Base-by-base conservation (phyloP, 92 coral and sea anemone genomes). In the Plumapathes pennacea region DNA sequence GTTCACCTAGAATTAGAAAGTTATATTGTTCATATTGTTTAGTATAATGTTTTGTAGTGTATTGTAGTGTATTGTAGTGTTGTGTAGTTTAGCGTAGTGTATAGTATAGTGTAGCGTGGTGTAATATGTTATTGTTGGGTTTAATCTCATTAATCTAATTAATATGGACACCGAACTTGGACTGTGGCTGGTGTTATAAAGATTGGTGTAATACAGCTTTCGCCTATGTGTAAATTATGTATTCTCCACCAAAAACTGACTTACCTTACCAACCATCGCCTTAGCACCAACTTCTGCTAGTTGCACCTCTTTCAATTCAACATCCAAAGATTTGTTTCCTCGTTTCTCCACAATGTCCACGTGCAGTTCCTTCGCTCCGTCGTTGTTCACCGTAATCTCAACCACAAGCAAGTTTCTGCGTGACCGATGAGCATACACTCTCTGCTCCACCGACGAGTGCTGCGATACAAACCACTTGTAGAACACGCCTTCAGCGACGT, bases 401-500 rank as follows among this genome's bases (percentile, higher is more conserved):
- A 85, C 94, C 12, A 85, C 46, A 14, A 85, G 49, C 15, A 85
- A 53, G 57, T 85, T 78, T 50, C 50, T 85, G 17, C 72, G 83
- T 0, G 83, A 69, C 43, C 88, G 82, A 46, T 85, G 94, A 50
- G 94, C 94, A 52, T 85, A 85, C 9, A 85, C 59, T 24, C 94
- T 71, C 58, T 85, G 76, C 32, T 85, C 94, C 17, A 85, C 62
- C 6, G 15, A 9, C 20, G 81, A 47, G 11, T 70, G 32, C 2
- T 69, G 43, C 15, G 88, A 76, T n/a, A 4, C 52, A 46, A 85
- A 74, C 95, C 95, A 86, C 13, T 72, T 78, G 71, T 76, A 86
- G 38, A 86, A 86, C 17, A 82, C 81, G 14, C 85, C 95, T 18
- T 86, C 81, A 14, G 15, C 54, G 27, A 77, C 77, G 54, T 86